Evolutionary conservation across 1,140 invertebrate species (phyloP).

Genomic region (Bombus picipes): DNA sequence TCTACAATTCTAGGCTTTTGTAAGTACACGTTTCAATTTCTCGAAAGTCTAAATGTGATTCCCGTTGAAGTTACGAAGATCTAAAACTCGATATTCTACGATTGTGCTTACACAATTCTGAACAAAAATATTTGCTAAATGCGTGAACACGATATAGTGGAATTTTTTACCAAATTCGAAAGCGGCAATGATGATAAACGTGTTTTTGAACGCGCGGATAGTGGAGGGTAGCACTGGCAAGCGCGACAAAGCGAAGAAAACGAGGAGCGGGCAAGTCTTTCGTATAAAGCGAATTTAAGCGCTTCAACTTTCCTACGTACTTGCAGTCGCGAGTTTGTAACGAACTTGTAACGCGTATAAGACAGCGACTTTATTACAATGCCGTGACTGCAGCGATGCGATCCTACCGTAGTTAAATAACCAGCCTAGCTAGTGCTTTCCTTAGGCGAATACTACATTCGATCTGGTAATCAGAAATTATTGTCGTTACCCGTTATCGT

Average conservation of each 20-base stretch:
- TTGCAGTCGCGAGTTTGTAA: background rate
- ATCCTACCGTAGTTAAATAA: slow-evolving; percentile 1
- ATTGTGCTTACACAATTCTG: background rate
- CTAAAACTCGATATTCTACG: background rate
- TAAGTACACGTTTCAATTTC: background rate
- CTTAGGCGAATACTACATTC: background rate
- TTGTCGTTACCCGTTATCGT: background rate
- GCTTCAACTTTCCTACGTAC: slow-evolving; percentile 4
- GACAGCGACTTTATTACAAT: slow-evolving; percentile 23
- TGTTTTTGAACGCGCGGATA: background rate
- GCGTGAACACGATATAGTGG: no score
- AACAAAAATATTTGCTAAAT: background rate
- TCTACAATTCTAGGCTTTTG: background rate
- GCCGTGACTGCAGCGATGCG: background rate
- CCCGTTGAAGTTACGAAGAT: background rate
- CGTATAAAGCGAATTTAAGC: slow-evolving; percentile 15
- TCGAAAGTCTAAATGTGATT: background rate
- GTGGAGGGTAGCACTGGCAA: background rate
- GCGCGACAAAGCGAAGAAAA: slow-evolving; percentile 5
- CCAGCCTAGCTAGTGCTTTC: background rate
- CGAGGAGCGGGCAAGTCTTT: background rate
- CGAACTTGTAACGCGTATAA: slow-evolving; percentile 5
- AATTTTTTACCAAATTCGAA: background rate
- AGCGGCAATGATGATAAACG: background rate
- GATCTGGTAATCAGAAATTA: background rate